Conservation (phyloP, 2,113 vertebrate genomes). For the Turdus rufiventris region DNA sequence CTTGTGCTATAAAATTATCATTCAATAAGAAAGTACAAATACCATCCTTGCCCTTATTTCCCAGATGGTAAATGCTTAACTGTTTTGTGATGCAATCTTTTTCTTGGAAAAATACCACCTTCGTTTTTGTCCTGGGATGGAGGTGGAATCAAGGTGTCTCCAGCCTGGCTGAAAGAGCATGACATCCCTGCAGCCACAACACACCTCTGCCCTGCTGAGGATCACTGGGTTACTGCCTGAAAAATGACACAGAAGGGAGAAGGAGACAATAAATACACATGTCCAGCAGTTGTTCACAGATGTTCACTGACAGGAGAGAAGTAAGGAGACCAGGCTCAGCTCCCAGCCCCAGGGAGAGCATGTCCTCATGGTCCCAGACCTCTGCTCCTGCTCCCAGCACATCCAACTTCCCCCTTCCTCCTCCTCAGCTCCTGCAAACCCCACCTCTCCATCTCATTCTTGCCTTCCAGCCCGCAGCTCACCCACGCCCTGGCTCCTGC, state of each 20-base stretch:
- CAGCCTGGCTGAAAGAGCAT: neutral
- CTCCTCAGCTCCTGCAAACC: neutral
- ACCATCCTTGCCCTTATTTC: neutral
- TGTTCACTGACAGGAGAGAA: neutral
- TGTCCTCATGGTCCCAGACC: neutral
- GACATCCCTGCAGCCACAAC: neutral
- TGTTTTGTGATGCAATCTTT: neutral
- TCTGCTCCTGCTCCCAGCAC: neutral
- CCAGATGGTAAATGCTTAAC: neutral
- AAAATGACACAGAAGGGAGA: neutral
- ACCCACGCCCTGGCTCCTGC: neutral
- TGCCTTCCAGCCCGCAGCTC: accelerated
- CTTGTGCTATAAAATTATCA: neutral
- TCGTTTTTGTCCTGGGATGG: neutral
- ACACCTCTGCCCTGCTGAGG: neutral
- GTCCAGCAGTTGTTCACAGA: neutral
- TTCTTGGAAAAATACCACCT: neutral
- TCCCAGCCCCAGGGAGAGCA: neutral
- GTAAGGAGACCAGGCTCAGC: neutral
- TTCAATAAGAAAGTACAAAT: neutral
- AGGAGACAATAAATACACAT: neutral
- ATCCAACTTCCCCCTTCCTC: neutral
- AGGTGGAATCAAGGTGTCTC: neutral
- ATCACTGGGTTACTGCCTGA: neutral
- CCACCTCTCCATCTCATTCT: neutral